Evolutionary conservation across 2,888 invertebrate genomes (phyloP).

Genomic region (Prosapia bicincta): DNA sequence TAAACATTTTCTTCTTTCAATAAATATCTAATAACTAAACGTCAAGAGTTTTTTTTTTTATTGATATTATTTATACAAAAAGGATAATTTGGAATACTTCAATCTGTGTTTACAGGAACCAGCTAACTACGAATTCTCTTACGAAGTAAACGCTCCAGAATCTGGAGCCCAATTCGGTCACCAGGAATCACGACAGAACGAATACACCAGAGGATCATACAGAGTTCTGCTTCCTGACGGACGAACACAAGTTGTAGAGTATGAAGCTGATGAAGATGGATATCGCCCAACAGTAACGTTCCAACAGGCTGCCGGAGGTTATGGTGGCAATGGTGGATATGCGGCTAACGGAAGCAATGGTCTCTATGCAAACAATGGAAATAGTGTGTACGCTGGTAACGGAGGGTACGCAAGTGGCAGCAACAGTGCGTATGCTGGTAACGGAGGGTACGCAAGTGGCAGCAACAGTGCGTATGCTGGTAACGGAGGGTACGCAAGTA

Average conservation of each 20-base stretch:
- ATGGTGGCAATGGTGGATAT: slow-evolving; percentile 8
- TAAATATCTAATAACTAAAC: too few relatives aligned
- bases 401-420: neutral
- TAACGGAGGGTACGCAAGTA: neutral
- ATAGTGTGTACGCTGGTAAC: neutral
- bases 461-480: neutral
- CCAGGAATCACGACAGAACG: slow-evolving; percentile 78
- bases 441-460: neutral
- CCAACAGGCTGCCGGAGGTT: slow-evolving; percentile 51
- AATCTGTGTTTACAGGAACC: slow-evolving; percentile 59
- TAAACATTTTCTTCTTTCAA: too few relatives aligned
- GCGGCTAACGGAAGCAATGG: neutral
- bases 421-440: neutral
- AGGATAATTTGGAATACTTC: neutral
- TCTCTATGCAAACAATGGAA: neutral
- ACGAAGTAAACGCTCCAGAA: slow-evolving; percentile 76
- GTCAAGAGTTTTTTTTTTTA: too few relatives aligned
- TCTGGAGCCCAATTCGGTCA: slow-evolving; percentile 78
- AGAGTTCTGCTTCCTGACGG: slow-evolving; percentile 83
- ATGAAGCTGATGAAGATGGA: slow-evolving; percentile 77
- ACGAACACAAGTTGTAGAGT: slow-evolving; percentile 80
- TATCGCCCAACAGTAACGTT: slow-evolving; percentile 78
- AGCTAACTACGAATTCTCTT: slow-evolving; percentile 81
- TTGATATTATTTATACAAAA: too few relatives aligned
- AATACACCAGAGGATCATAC: slow-evolving; percentile 77